Percentiles rank a stretch among this genome's conserved stretches.
Conservation (phyloP, 2,113 vertebrate species). For the Calypte anna region DNA sequence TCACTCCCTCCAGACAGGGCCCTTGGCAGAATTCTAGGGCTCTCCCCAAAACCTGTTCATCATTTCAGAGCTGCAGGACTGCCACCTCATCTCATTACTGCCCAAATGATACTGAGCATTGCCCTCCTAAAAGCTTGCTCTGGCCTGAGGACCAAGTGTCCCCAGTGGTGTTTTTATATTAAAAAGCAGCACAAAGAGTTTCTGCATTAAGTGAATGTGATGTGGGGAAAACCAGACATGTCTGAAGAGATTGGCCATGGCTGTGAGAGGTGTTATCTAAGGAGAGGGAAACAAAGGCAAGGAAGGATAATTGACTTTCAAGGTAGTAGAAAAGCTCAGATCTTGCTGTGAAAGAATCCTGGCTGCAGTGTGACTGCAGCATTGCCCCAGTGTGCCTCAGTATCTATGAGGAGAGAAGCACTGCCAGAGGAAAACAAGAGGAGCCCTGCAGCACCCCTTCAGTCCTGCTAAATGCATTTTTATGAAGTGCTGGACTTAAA, state of each 20-base stretch:
- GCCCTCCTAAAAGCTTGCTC: neutral
- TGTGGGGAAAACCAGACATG: rapidly evolving
- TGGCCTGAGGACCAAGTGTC: neutral
- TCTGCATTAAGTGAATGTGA: neutral
- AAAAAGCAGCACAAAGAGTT: neutral
- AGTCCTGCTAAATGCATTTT: neutral
- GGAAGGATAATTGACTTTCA: neutral
- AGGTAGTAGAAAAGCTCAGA: neutral
- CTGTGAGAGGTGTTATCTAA: neutral
- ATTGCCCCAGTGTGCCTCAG: neutral
- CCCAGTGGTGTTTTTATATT: neutral
- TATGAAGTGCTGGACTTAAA: neutral
- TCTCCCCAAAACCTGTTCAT: neutral
- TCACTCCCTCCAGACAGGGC: neutral
- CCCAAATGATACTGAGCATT: neutral
- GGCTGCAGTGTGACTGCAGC: neutral
- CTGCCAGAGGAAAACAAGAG: neutral
- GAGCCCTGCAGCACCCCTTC: neutral
- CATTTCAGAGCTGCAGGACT: neutral
- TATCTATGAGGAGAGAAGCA: neutral
- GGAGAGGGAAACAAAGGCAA: neutral
- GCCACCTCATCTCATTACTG: conserved; percentile 26
- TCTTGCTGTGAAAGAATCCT: neutral
- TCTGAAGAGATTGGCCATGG: rapidly evolving
- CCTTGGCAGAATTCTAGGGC: neutral